Evolutionary conservation across 1,140 invertebrate species (phyloP), one percentile per base, ranked within the genome.

Genomic region (Sminthurinus signatus): DNA sequence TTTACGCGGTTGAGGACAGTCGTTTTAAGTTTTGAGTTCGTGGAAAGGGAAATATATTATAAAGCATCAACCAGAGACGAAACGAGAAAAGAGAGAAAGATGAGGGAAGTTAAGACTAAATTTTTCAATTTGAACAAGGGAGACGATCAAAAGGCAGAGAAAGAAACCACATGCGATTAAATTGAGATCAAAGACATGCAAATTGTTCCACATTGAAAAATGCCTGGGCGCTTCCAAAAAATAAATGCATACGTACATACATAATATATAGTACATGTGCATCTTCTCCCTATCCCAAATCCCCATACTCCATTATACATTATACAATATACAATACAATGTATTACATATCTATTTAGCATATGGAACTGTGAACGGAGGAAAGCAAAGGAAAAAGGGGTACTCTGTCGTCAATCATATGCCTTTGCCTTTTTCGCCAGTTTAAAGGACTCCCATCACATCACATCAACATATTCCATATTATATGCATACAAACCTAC

Each of bases 131-230:
- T 60, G 36, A 57, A 51, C 48, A 62, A 62, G 50, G 50, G 60
- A 62, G 60, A 62, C 50, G 60, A 62, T 62, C 60, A 62, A 62
- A 62, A 62, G 60, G 62, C 62, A 58, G 51, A n/a, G n/a, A n/a
- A n/a, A n/a, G 56, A 64, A 68, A 68, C 67, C 64, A 59, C 67
- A 71, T 64, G 51, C 57, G 66, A 71, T 71, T 71, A 71, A 68
- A 70, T 32, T 55, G 44, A 68, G 70, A 71, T 71, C 70, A 71
- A 71, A 71, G 67, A 43, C 58, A 71, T 71, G 70, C 70, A 71
- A 71, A 71, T 71, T 58, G 19, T 61, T 50, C 32, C 23, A 44
- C 29, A 54, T 48, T 36, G 25, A 63, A 54, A 59, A 67, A 67
- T 44, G 64, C 19, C 27, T 29, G 46, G 46, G 32, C 29, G 56